Evolutionary conservation across 2,797 vertebrate genomes (phyloP).

Genomic region (Girardinus metallicus): DNA sequence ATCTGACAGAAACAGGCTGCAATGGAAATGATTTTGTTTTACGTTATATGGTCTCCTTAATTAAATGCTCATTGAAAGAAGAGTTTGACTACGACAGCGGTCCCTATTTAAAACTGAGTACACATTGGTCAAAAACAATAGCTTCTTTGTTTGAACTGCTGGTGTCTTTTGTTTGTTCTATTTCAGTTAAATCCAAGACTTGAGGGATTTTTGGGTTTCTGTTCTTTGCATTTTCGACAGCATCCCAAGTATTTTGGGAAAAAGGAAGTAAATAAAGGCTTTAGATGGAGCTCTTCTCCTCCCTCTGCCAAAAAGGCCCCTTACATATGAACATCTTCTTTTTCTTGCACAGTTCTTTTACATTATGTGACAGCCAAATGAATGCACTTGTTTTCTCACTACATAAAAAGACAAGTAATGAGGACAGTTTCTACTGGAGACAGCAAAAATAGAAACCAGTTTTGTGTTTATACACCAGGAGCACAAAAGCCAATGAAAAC

Average conservation of each 20-base stretch:
- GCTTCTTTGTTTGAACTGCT: constrained; percentile 1
- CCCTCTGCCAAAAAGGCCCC: background rate
- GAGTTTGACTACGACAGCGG: background rate
- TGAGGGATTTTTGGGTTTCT: constrained; percentile 1
- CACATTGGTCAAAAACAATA: background rate
- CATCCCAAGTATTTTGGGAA: constrained; percentile 10
- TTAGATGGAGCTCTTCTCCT: constrained; percentile 1
- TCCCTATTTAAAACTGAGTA: background rate
- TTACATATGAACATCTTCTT: background rate
- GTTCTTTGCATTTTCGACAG: constrained; percentile 5
- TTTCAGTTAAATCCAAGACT: constrained; percentile 2
- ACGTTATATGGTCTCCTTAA: background rate
- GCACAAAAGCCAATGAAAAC: background rate
- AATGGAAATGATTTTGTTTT: background rate
- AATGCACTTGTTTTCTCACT: constrained; percentile 7
- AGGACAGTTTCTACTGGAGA: constrained; percentile 5
- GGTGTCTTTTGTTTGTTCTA: background rate
- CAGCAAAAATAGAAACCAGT: constrained; percentile 12
- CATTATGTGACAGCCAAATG: constrained; percentile 15
- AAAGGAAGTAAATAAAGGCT: constrained; percentile 5
- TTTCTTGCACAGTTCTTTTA: constrained; percentile 10
- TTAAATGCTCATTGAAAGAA: background rate
- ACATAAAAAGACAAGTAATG: constrained; percentile 12
- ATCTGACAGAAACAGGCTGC: background rate
- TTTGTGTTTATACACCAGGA: background rate